phyloP scores from a whole-genome alignment of 2,888 invertebrate species.

The Xanthia togata region DNA sequence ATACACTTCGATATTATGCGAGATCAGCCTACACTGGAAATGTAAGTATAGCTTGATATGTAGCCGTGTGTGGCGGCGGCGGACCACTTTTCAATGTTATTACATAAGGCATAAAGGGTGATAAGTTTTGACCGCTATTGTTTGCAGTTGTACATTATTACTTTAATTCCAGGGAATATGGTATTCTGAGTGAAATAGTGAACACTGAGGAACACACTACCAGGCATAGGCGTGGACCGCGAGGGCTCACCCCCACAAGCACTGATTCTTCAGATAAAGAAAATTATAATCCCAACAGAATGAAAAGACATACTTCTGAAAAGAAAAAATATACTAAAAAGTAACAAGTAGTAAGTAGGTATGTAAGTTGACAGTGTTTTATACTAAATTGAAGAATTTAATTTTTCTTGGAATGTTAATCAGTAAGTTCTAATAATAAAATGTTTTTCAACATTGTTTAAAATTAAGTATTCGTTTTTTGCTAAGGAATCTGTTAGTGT shows the following conservation, averaged over 20 bases:
- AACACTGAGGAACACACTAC: constrained; percentile 66
- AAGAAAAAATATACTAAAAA: constrained; percentile 73
- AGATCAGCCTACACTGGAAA: too few species aligned
- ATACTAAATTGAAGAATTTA: not conserved
- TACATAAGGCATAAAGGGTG: too few species aligned
- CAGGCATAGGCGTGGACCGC: constrained; percentile 69
- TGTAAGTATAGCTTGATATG: too few species aligned
- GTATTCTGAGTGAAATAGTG: constrained; percentile 73
- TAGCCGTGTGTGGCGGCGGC: too few species aligned
- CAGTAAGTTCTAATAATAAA: not conserved
- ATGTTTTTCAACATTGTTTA: constrained; percentile 24
- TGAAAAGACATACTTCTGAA: constrained; percentile 66
- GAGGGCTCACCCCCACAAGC: constrained; percentile 81
- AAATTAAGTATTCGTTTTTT: constrained; percentile 3
- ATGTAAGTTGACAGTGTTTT: not conserved
- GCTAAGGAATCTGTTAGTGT: too few species aligned
- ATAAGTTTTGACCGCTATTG: too few species aligned
- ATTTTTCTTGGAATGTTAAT: constrained; percentile 9
- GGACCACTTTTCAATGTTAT: too few species aligned
- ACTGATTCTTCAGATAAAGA: constrained; percentile 87
- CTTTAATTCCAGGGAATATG: constrained; percentile 75
- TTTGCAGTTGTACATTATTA: not conserved
- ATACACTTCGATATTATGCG: too few species aligned
- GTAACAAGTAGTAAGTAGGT: constrained; percentile 41
- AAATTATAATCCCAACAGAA: constrained; percentile 84